phyloP scores from a whole-genome alignment of 2,888 invertebrate genomes.

The Germaria angustata region DNA sequence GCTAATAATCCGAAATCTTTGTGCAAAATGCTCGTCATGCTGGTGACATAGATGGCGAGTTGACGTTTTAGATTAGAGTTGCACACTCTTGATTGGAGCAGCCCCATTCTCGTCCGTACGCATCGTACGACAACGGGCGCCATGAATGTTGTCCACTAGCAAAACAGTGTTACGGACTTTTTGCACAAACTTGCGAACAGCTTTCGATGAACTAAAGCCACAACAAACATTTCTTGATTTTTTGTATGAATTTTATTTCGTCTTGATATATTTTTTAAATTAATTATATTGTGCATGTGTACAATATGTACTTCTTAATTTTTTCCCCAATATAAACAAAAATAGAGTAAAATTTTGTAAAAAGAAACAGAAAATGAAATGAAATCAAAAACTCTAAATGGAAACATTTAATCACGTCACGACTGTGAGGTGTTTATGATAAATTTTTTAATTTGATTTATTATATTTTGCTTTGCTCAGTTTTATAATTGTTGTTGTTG shows the following conservation, averaged over 20 bases:
- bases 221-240: slow-evolving; percentile 1
- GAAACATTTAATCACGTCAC: slow-evolving; percentile 33
- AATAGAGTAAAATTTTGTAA: background rate
- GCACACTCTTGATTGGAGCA: no score
- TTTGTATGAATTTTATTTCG: background rate
- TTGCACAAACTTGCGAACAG: no score
- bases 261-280: slow-evolving; percentile 3
- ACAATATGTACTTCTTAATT: no score
- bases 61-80: no score
- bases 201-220: no score
- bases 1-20: no score
- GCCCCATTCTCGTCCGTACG: no score
- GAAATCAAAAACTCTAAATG: slow-evolving; percentile 20
- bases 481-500: background rate
- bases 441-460: background rate
- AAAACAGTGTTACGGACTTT: no score
- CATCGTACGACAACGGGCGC: no score
- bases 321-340: slow-evolving; percentile 46
- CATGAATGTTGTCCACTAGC: no score
- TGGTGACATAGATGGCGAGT: no score
- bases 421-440: slow-evolving; percentile 10
- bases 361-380: background rate
- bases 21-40: no score
- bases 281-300: background rate
- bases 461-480: background rate